phyloP scores from a whole-genome alignment of 2,113 vertebrate genomes.

The Oxygymnocypris stewartii region DNA sequence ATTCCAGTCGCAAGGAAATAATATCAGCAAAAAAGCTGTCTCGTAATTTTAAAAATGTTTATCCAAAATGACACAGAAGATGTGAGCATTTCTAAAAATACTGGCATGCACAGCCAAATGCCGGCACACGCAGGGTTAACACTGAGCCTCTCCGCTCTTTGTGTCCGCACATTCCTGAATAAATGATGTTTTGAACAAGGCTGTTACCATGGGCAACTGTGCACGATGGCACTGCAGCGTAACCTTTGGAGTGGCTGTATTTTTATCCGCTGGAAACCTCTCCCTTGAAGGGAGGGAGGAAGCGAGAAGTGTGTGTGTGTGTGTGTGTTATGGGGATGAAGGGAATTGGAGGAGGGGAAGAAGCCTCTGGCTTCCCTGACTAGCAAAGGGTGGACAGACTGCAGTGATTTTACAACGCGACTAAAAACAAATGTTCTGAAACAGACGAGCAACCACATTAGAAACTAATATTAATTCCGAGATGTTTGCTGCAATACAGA shows the following conservation, averaged over 20 bases:
- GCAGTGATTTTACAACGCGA: conserved; percentile 56
- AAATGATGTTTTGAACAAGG: conserved; percentile 79
- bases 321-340: conserved; percentile 22
- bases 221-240: conserved; percentile 71
- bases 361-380: conserved; percentile 46
- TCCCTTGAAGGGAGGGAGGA: conserved; percentile 45
- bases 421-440: conserved; percentile 43
- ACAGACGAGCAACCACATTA: conserved; percentile 1
- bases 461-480: background rate
- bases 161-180: conserved; percentile 80
- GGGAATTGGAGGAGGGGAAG: conserved; percentile 41
- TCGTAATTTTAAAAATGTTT: background rate
- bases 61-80: background rate
- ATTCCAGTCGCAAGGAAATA: background rate
- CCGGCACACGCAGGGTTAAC: conserved; percentile 74
- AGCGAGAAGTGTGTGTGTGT: background rate
- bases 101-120: background rate
- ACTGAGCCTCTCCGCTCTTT: conserved; percentile 65
- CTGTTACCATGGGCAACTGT: conserved; percentile 81
- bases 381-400: conserved; percentile 50
- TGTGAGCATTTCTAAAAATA: background rate
- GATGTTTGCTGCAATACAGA: background rate
- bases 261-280: conserved; percentile 72
- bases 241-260: conserved; percentile 74
- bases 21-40: background rate